These are phyloP conservation scores for Caenorhabditis sp. DNA, from an alignment of 2,888 invertebrate species.

Conservation along the genomic window DNA sequence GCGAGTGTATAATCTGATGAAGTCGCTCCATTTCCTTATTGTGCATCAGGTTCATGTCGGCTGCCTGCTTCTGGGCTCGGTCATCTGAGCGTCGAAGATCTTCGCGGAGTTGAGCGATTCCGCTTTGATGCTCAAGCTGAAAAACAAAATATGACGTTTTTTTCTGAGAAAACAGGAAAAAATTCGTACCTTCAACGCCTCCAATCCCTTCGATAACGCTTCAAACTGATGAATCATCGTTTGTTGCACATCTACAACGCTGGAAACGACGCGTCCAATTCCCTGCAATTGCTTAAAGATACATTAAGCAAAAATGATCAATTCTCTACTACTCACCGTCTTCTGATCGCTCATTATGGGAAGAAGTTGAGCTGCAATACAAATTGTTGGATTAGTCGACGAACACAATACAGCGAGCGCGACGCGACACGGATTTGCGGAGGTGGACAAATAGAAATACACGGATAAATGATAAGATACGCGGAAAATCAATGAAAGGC, in stretches of 20 bases:
- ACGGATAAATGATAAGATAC: slow-evolving; percentile 6
- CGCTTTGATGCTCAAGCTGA: slow-evolving; percentile 52
- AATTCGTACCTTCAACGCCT: slow-evolving; percentile 63
- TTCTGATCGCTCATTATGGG: slow-evolving; percentile 54
- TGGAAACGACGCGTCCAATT: slow-evolving; percentile 64
- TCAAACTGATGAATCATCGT: slow-evolving; percentile 57
- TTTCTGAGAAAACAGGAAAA: too few species aligned
- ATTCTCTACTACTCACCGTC: slow-evolving; percentile 28
- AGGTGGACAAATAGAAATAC: neutral
- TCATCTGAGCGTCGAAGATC: slow-evolving; percentile 60
- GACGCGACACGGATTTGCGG: neutral
- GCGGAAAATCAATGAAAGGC: neutral
- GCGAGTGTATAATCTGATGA: slow-evolving; percentile 60
- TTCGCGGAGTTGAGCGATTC: slow-evolving; percentile 55
- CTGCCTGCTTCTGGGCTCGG: slow-evolving; percentile 39
- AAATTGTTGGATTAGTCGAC: neutral
- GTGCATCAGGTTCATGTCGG: slow-evolving; percentile 45
- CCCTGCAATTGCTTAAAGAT: slow-evolving; percentile 38
- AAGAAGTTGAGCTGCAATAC: slow-evolving; percentile 45
- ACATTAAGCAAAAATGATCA: neutral
- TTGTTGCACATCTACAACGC: slow-evolving; percentile 72
- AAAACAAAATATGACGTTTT: neutral
- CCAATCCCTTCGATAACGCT: slow-evolving; percentile 58
- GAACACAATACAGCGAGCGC: neutral
- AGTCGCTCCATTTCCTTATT: slow-evolving; percentile 67